phyloP scores from a whole-genome alignment of 2,113 vertebrate genomes.

The Calypte anna region DNA sequence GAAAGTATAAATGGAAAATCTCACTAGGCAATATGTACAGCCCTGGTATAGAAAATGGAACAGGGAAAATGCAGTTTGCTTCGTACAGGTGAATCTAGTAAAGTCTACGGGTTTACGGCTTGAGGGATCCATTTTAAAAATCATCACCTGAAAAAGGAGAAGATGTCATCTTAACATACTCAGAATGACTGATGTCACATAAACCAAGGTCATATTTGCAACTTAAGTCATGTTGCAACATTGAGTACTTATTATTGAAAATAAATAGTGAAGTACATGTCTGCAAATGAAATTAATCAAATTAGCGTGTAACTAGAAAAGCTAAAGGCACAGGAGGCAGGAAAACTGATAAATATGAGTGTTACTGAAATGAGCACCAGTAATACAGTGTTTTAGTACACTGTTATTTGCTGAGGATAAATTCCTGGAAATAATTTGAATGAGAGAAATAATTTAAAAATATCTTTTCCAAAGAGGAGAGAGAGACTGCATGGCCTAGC shows the following conservation, averaged over 20 bases:
- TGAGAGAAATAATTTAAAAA: neutral
- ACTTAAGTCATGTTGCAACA: neutral
- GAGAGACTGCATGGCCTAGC: neutral
- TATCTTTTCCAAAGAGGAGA: neutral
- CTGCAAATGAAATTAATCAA: neutral
- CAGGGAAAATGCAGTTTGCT: neutral
- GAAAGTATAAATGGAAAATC: slow-evolving; percentile 65
- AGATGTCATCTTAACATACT: neutral
- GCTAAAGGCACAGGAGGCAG: neutral
- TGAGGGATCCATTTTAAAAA: neutral
- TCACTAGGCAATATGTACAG: neutral
- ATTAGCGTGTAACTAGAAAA: neutral
- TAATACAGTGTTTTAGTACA: neutral
- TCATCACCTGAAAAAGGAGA: neutral
- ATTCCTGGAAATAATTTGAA: neutral
- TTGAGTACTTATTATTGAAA: neutral
- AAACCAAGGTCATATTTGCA: neutral
- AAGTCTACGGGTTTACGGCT: neutral
- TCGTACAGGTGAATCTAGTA: neutral
- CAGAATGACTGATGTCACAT: neutral
- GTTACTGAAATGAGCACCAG: neutral
- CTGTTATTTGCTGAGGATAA: neutral
- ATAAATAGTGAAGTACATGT: neutral
- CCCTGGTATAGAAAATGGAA: neutral
- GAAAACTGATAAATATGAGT: neutral